phyloP scores from a whole-genome alignment of 2,113 vertebrate species.

The Prionailurus viverrinus region DNA sequence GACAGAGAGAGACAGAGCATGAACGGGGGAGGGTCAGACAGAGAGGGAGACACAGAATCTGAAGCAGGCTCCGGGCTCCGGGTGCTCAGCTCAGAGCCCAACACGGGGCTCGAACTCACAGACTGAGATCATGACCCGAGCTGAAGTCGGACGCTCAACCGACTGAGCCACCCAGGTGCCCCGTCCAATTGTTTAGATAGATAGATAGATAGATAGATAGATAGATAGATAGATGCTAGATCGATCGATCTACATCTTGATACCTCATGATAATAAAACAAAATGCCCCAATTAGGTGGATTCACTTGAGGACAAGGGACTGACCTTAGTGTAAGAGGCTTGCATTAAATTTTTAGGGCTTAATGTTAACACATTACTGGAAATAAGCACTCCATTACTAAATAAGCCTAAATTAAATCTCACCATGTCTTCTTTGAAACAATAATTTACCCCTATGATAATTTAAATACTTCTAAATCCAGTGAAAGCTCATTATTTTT shows the following conservation, averaged over 20 bases:
- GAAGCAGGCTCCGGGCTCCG: too few relatives aligned
- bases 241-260: too few relatives aligned
- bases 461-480: not conserved
- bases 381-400: not conserved
- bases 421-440: not conserved
- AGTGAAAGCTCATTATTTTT: not conserved
- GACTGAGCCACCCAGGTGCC: too few relatives aligned
- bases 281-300: not conserved
- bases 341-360: not conserved
- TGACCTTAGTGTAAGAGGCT: not conserved
- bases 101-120: too few relatives aligned
- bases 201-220: too few relatives aligned
- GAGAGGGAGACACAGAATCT: too few relatives aligned
- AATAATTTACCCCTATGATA: not conserved
- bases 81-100: fast-evolving
- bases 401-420: not conserved
- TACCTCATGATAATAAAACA: not conserved
- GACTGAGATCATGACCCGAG: too few relatives aligned
- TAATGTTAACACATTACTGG: not conserved
- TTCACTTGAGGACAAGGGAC: not conserved
- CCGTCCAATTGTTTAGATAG: too few relatives aligned
- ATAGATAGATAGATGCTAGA: too few relatives aligned
- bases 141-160: too few relatives aligned
- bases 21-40: too few relatives aligned
- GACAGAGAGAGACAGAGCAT: too few relatives aligned